phyloP scores from a whole-genome alignment of 2,888 invertebrate species.

The Criorhina ranunculi region DNA sequence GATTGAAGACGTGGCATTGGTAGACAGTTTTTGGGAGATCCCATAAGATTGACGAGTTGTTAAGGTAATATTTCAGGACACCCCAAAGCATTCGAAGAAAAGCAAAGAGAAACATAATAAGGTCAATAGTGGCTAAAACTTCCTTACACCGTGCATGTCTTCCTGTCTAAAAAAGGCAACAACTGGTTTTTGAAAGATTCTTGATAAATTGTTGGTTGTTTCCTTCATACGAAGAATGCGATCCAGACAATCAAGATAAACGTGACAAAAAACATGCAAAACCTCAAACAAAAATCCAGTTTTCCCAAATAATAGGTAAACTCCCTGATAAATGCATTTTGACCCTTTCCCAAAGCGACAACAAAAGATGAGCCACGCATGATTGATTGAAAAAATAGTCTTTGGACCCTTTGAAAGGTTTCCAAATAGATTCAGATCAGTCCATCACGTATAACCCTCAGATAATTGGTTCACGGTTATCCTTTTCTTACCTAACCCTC shows the following conservation, averaged over 20 bases:
- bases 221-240: background rate
- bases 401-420: slow-evolving; percentile 35
- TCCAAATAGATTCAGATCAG: slow-evolving; percentile 45
- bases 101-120: no score
- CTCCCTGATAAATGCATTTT: slow-evolving; percentile 55
- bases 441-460: slow-evolving; percentile 37
- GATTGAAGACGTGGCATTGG: no score
- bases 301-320: slow-evolving; percentile 51
- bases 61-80: no score
- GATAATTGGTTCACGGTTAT: slow-evolving; percentile 65
- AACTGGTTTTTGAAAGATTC: slow-evolving; percentile 13
- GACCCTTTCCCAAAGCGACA: slow-evolving; percentile 36
- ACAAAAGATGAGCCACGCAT: slow-evolving; percentile 69
- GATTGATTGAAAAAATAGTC: slow-evolving; percentile 61
- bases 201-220: slow-evolving; percentile 1
- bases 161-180: background rate
- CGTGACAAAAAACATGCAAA: slow-evolving; percentile 22
- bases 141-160: background rate
- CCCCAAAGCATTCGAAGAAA: no score
- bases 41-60: no score
- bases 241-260: slow-evolving; percentile 53
- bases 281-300: slow-evolving; percentile 28
- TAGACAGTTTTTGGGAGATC: no score
- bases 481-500: slow-evolving; percentile 63
- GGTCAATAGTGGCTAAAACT: no score